Evolutionary conservation across 2,113 vertebrate genomes (phyloP).

Genomic region (Toxostoma redivivum): DNA sequence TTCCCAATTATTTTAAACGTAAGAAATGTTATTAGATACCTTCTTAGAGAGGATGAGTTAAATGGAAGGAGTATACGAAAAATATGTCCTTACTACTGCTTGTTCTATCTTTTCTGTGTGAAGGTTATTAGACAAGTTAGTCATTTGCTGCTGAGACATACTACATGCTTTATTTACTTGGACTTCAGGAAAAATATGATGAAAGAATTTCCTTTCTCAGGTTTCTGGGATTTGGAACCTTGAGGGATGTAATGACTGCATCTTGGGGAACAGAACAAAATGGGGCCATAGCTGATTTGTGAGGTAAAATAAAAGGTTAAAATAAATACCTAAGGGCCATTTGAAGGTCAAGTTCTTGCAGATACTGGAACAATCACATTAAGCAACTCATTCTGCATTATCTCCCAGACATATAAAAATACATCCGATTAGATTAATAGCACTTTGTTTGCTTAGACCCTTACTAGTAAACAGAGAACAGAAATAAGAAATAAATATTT

Average conservation of each 20-base stretch:
- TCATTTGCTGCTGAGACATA: neutral
- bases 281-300: neutral
- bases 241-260: neutral
- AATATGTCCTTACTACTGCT: neutral
- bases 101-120: neutral
- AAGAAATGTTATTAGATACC: neutral
- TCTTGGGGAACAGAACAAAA: neutral
- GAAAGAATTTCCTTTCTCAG: neutral
- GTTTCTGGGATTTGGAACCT: neutral
- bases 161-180: neutral
- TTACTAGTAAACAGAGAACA: neutral
- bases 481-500: neutral
- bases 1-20: neutral
- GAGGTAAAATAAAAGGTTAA: neutral
- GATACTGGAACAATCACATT: neutral
- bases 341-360: neutral
- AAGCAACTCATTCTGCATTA: neutral
- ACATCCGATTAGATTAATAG: neutral
- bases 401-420: neutral
- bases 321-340: neutral
- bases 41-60: neutral
- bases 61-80: neutral
- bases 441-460: neutral
- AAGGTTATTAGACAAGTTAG: neutral
- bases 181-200: neutral